Base-by-base conservation (phyloP, 2,113 vertebrate genomes). In the Thymallus thymallus region DNA sequence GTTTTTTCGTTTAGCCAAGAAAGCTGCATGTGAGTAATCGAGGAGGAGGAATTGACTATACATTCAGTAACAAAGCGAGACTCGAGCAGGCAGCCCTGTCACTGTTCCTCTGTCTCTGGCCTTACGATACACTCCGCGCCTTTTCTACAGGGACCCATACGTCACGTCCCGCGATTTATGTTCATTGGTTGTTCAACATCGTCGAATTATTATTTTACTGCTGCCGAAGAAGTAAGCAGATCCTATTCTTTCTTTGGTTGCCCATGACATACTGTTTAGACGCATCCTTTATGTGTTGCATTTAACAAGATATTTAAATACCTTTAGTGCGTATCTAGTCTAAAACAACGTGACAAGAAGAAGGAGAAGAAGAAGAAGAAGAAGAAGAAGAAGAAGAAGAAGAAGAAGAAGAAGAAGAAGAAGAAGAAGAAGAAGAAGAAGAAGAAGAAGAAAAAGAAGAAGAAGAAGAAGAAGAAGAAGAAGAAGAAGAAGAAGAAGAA, bases 111-210 rank as follows among this genome's bases (percentile, higher is more conserved):
- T 92, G 93, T 96, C 91, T 91, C 92, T 87, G 89, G 92, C 85
- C 92, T 91, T 87, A 91, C 85, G 78, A 88, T 84, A 94, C 93
- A 89, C 94, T 92, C 92, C 92, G 94, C 96, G 95, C 96, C 96
- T 98, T 98, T 97, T 98, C 95, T 95, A 97, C 92, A 90, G 93
- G 94, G 94, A 90, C 90, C 87, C 88, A 94, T 93, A 95, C 95
- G 95, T 97, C 96, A 97, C 92, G 88, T 91, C 94, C 92, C 94
- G 91, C 88, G 85, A 68, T 46, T 86, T 86, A 75, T 89, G 88
- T 87, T 91, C 92, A 97, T 97, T 97, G 97, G 96, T 91, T 95
- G 90, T 75, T 66, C 74, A 76, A 72, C 82, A 86, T 91, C 86
- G 88, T 86, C 82, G 86, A 93, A 87, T 79, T 86, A 86, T 84